These are phyloP conservation scores for Leptarthrus brevirostris DNA, from an alignment of 2,888 invertebrate genomes.

Conservation along the genomic window DNA sequence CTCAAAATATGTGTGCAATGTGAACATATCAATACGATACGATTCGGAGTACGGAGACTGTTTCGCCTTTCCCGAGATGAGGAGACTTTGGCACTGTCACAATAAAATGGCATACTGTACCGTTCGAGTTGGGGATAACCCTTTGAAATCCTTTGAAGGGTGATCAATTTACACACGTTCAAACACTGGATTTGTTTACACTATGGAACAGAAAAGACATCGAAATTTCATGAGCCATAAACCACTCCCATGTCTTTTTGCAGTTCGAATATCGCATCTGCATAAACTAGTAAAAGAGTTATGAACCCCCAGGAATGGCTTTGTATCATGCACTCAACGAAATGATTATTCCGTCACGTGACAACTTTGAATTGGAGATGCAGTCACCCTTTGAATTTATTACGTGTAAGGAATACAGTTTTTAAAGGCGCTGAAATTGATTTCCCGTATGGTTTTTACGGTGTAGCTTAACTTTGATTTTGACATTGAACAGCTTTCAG, in stretches of 20 bases:
- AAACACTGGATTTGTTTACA: constrained; percentile 39
- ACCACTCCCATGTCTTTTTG: constrained; percentile 18
- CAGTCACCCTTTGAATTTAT: constrained; percentile 41
- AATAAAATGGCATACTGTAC: constrained; percentile 25
- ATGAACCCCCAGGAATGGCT: constrained; percentile 24
- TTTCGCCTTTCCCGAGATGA: background rate
- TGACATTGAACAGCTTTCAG: no score
- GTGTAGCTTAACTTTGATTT: no score
- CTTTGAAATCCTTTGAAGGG: constrained; percentile 9
- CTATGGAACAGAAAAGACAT: constrained; percentile 33
- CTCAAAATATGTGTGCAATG: constrained; percentile 4
- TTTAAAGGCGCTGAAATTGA: background rate
- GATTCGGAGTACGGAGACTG: no score
- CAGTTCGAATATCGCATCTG: constrained; percentile 16
- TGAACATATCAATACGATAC: constrained; percentile 16
- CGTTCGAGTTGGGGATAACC: background rate
- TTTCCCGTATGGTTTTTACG: background rate
- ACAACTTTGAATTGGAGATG: constrained; percentile 45
- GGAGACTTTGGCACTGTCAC: constrained; percentile 24
- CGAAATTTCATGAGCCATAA: constrained; percentile 46
- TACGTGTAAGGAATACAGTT: constrained; percentile 23
- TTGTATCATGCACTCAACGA: constrained; percentile 43
- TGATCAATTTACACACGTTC: constrained; percentile 44
- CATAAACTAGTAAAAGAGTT: constrained; percentile 40
- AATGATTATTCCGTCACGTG: constrained; percentile 45